Evolutionary conservation across 2,888 invertebrate species (phyloP), one percentile per base, ranked within the genome.

Genomic region (Lathronympha strigana): DNA sequence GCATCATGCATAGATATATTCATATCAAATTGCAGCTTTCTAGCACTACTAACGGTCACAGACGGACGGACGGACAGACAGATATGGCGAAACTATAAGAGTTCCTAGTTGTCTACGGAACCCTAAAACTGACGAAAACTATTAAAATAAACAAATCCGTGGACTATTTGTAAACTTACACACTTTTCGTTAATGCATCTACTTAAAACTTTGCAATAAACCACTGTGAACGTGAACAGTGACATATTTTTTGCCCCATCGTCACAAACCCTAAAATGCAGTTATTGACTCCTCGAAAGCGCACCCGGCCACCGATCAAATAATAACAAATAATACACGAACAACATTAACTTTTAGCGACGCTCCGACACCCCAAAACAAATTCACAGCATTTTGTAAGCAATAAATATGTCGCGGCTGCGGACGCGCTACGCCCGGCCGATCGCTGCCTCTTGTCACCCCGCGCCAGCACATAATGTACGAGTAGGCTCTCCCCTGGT

Each of bases 301-400:
- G 74, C 81, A 78, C 74, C 83, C 80, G 82, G 81, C 80, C 54
- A 66, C 60, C 72, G 69, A 72, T 71, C 76, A 70, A 73, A 76
- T 73, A 76, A 76, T 75, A 76, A 71, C 80, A 79, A 78, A 87
- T 84, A 86, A 86, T 81, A 72, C 67, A 67, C 69, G 67, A 66
- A 69, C 73, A 78, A 77, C 80, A 81, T 79, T 73, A 76, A 72
- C 77, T 78, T 79, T 81, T 81, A 81, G 81, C 76, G 72, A 73
- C 80, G 82, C 79, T 77, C 74, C 72, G 72, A 58, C 82, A 79
- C 84, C 87, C 86, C 81, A 79, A 77, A 80, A 83, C 84, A 82
- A 83, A 82, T 83, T 79, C 77, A 73, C 74, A 70, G 54, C 73
- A 69, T 72, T 76, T 75, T 73, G 74, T 73, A 69, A 72, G 82